A percentile compares a stretch with the other conserved stretches of the same genome.
These are phyloP conservation scores for Pantala flavescens DNA, from an alignment of 1,140 invertebrate species.

Conservation along the genomic window DNA sequence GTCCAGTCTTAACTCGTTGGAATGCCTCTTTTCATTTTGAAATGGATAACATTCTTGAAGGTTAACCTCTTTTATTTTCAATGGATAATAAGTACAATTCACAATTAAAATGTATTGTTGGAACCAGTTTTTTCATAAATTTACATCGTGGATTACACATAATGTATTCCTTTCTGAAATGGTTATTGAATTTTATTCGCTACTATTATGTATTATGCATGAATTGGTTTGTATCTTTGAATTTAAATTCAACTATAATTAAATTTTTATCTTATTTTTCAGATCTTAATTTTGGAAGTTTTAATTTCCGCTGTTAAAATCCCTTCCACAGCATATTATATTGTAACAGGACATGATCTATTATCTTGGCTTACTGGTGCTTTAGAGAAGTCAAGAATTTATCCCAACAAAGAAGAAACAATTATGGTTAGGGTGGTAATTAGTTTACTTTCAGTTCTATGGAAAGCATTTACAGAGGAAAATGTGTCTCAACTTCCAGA, in stretches of 20 bases:
- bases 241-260: no score
- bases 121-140: no score
- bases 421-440: background rate
- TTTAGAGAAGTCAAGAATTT: background rate
- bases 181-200: no score
- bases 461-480: background rate
- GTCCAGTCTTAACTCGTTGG: no score
- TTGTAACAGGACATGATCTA: slow-evolving; percentile 49
- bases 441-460: background rate
- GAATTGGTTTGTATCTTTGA: no score
- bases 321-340: slow-evolving; percentile 44
- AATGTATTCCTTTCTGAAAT: no score
- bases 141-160: slow-evolving; percentile 4
- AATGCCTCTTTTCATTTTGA: no score
- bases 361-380: slow-evolving; percentile 44
- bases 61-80: no score
- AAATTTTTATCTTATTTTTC: slow-evolving; percentile 23
- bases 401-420: background rate
- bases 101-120: no score
- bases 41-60: no score
- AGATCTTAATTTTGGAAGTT: slow-evolving; percentile 47
- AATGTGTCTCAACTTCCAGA: background rate
- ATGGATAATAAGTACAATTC: no score
- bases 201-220: no score
- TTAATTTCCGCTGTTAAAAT: slow-evolving; percentile 46